phyloP scores from a whole-genome alignment of 2,797 vertebrate genomes.

The Danionella dracula region DNA sequence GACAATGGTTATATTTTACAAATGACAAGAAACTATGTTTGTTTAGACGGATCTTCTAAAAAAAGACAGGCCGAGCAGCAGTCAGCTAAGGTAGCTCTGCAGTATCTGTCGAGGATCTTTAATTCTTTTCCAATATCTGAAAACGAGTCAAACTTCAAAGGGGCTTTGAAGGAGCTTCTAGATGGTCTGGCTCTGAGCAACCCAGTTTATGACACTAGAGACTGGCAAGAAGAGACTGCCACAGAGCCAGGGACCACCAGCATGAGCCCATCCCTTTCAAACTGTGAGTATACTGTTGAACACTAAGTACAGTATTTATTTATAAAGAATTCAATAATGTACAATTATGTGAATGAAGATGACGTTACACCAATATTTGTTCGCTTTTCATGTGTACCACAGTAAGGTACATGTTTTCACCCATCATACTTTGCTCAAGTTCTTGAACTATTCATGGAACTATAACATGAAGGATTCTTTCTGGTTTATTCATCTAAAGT shows the following conservation, averaged over 20 bases:
- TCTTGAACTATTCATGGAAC: too few species aligned
- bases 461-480: too few species aligned
- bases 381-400: too few species aligned
- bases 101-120: conserved; percentile 36
- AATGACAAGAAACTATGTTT: too few species aligned
- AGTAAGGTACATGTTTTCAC: too few species aligned
- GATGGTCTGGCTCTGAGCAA: conserved; percentile 9
- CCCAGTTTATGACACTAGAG: conserved; percentile 20
- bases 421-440: too few species aligned
- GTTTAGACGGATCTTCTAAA: conserved; percentile 37
- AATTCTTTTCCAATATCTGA: not conserved
- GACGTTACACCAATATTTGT: too few species aligned
- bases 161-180: conserved; percentile 44
- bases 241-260: not conserved
- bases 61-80: conserved; percentile 48
- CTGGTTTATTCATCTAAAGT: too few species aligned
- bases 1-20: too few species aligned
- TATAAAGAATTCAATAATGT: too few species aligned
- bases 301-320: too few species aligned
- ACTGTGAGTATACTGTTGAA: conserved; percentile 19
- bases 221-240: not conserved
- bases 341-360: too few species aligned
- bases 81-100: conserved; percentile 46
- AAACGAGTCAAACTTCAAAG: conserved; percentile 39
- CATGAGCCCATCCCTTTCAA: not conserved